Conservation (phyloP, 30 jellyfish, hydroid and myxozoan genomes). For the Calvadosia cruxmelitensis region DNA sequence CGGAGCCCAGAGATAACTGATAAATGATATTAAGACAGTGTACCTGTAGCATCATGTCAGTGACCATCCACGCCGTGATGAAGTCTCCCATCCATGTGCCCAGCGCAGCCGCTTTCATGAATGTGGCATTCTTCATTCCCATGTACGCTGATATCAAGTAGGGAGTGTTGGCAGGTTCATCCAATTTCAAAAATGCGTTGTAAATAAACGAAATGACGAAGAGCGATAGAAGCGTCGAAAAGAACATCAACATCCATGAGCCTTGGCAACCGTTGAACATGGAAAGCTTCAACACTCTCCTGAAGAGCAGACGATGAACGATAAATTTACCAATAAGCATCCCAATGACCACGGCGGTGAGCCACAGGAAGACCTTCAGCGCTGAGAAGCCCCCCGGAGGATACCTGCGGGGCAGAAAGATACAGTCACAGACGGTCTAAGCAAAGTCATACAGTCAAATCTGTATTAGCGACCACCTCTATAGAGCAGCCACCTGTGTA, state of each 20-base stretch:
- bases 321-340: slow-evolving; percentile 56
- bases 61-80: slow-evolving; percentile 96
- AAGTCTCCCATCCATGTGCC: slow-evolving; percentile 97
- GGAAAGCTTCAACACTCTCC: slow-evolving; percentile 35
- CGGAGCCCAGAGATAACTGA: too few species aligned
- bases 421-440: too few species aligned
- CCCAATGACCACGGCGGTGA: slow-evolving; percentile 49
- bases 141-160: slow-evolving; percentile 54
- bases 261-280: slow-evolving; percentile 80
- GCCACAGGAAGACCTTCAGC: slow-evolving; percentile 49
- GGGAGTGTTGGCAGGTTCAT: slow-evolving; percentile 20
- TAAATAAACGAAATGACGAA: slow-evolving; percentile 53
- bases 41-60: slow-evolving; percentile 96
- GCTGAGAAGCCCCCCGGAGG: slow-evolving; percentile 70
- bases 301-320: slow-evolving; percentile 45
- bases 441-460: too few species aligned
- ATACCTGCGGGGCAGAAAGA: slow-evolving; percentile 28
- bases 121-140: slow-evolving; percentile 52
- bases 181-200: slow-evolving; percentile 58
- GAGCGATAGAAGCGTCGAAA: slow-evolving; percentile 33
- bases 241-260: slow-evolving; percentile 80
- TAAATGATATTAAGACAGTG: too few species aligned
- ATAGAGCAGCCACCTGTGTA: too few species aligned
- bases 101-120: slow-evolving; percentile 89
- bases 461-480: too few species aligned